Evolutionary conservation across 2,113 vertebrate genomes (phyloP), one percentile per base, ranked within the genome.

Genomic region (Trochalopteron elliotii): DNA sequence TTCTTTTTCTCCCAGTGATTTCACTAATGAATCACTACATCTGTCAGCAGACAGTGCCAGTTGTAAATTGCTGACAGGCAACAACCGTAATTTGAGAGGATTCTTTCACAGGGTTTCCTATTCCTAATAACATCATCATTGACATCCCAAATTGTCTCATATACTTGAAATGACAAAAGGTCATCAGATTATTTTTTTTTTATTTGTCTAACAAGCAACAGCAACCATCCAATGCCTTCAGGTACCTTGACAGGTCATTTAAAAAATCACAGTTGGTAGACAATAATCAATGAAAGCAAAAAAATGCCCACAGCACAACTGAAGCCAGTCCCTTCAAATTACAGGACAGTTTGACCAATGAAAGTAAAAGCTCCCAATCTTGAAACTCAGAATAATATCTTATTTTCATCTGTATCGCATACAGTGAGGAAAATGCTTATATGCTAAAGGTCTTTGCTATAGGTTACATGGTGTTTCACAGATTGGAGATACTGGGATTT

Each of bases 51-150:
- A 57, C 5, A 15, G 21, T 70, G 50, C 42, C 56, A 88, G 35
- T 55, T 86, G 30, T 85, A 90, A 89, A 86, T n/a, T 59, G 47
- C 50, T 93, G 47, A 90, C 60, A 74, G 78, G 71, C 55, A 95
- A 39, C 20, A 59, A 59, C 1, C 8, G 87, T 27, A 76, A 7
- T 70, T 90, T 9, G 1, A 74, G 47, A 94, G 21, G 27, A 80
- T 77, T 83, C 55, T 94, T 42, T 52, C 61, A 65, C 33, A 55
- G 16, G 5, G 3, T 67, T 92, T 94, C 37, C 33, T 78, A 37
- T 20, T 56, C 50, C 60, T 80, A 44, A 45, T 44, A 61, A 22
- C 11, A 68, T 69, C 31, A 79, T 71, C 13, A 45, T 11, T 88
- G 49, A 42, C 57, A 89, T 67, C 22, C 50, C 4, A 13, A 50